Percentiles rank a stretch among this genome's conserved stretches.
phyloP scores from a whole-genome alignment of 1,140 invertebrate genomes.

The Hyposmocoma kahamanoa region DNA sequence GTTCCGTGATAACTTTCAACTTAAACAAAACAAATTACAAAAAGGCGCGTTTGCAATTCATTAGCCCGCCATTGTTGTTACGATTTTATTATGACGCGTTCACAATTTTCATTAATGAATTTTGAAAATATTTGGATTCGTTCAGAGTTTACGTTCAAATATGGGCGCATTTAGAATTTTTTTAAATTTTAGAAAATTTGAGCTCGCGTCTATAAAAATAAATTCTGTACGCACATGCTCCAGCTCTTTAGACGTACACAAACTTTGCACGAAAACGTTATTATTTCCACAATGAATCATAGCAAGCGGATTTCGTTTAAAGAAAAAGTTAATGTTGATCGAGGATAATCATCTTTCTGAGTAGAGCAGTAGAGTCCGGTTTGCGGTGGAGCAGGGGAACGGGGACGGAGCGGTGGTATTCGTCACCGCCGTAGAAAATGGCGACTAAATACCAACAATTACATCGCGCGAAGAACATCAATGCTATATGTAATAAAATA shows the following conservation, averaged over 20 bases:
- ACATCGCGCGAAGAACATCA: slow-evolving; percentile 33
- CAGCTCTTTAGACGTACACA: too few relatives aligned
- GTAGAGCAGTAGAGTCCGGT: slow-evolving; percentile 53
- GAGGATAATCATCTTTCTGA: slow-evolving; percentile 49
- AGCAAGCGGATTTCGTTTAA: slow-evolving; percentile 35
- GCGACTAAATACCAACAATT: slow-evolving; percentile 71
- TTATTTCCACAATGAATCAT: slow-evolving; percentile 66
- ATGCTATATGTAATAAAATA: slow-evolving; percentile 28
- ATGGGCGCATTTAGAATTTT: too few relatives aligned
- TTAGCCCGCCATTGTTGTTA: slow-evolving; percentile 43
- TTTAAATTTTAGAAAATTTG: too few relatives aligned
- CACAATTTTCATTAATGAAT: too few relatives aligned
- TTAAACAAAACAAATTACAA: slow-evolving; percentile 15
- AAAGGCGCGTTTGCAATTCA: slow-evolving; percentile 11
- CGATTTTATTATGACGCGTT: too few relatives aligned
- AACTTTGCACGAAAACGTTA: slow-evolving; percentile 25
- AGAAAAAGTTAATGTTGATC: slow-evolving; percentile 27
- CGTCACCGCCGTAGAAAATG: slow-evolving; percentile 70
- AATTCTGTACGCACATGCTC: too few relatives aligned
- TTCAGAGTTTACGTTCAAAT: too few relatives aligned
- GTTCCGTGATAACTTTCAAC: too few relatives aligned
- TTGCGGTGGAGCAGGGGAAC: slow-evolving; percentile 40
- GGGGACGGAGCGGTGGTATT: slow-evolving; percentile 62
- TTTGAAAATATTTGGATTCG: too few relatives aligned
- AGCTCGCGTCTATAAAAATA: too few relatives aligned